A percentile compares a stretch with the other conserved stretches of the same genome.
phyloP scores from a whole-genome alignment of 2,113 vertebrate genomes.

The Cyanoderma ruficeps region DNA sequence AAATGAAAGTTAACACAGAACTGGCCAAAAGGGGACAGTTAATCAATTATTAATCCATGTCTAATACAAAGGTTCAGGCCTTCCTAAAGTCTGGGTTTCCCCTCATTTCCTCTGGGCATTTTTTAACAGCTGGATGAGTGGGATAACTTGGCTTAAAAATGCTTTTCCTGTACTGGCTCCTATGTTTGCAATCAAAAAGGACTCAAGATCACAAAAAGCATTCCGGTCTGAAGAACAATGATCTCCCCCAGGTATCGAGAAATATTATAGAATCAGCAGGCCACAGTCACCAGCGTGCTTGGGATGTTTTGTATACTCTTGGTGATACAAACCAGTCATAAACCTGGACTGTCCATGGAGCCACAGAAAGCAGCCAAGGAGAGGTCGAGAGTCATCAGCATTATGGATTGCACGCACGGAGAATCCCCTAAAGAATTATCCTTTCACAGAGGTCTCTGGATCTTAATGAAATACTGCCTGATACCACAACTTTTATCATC shows the following conservation, averaged over 20 bases:
- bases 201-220: neutral
- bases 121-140: conserved; percentile 57
- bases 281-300: neutral
- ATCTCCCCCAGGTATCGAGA: conserved; percentile 38
- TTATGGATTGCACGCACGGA: neutral
- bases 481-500: neutral
- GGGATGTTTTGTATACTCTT: neutral
- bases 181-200: conserved; percentile 41
- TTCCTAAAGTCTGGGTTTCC: conserved; percentile 39
- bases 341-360: neutral
- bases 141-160: conserved; percentile 55
- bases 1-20: neutral
- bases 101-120: conserved; percentile 47
- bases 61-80: conserved; percentile 2
- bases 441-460: neutral
- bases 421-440: neutral
- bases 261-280: neutral
- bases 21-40: conserved; percentile 21
- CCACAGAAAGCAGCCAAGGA: neutral
- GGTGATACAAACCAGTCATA: neutral
- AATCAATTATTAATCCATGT: conserved; percentile 45
- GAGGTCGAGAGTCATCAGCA: neutral
- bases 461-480: neutral
- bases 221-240: conserved; percentile 19
- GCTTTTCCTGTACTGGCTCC: conserved; percentile 49